A percentile compares a stretch with the other conserved stretches of the same genome.
Evolutionary conservation across 1,140 invertebrate genomes (phyloP).

Genomic region (Campoletis sonorensis): DNA sequence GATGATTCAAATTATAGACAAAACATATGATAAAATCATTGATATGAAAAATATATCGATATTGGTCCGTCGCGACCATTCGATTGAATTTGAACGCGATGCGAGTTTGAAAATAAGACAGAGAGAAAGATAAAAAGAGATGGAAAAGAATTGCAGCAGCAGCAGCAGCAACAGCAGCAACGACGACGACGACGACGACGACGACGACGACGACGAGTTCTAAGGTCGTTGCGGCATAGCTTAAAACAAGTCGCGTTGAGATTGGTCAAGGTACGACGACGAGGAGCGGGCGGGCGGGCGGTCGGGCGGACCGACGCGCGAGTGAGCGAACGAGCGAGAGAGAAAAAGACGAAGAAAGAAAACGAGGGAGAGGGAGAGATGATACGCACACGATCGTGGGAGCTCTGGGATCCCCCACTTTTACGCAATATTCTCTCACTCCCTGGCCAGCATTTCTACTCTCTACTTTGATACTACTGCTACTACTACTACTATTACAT

Average conservation of each 20-base stretch:
- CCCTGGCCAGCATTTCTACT: background rate
- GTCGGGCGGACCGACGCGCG: background rate
- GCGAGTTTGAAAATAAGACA: too few relatives aligned
- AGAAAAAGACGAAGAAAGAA: background rate
- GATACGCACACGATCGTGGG: constrained; percentile 18
- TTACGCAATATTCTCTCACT: constrained; percentile 29
- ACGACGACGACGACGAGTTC: constrained; percentile 61
- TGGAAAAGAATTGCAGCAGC: background rate
- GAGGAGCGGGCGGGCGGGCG: constrained; percentile 4
- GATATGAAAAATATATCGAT: too few relatives aligned
- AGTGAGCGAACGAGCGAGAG: background rate
- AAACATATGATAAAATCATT: too few relatives aligned
- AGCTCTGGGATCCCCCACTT: background rate
- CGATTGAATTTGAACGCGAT: constrained; percentile 58
- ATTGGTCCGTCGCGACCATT: too few relatives aligned
- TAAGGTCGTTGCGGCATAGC: constrained; percentile 71
- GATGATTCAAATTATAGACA: too few relatives aligned
- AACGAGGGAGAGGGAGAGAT: background rate
- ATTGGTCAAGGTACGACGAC: constrained; percentile 75
- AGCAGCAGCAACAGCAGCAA: background rate
- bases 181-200: constrained; percentile 56
- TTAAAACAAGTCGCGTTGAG: constrained; percentile 76
- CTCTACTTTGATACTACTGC: background rate
- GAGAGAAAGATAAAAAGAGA: background rate
- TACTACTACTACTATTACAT: background rate